Percentiles rank a stretch among this genome's conserved stretches.
phyloP scores from a whole-genome alignment of 2,888 invertebrate genomes.

The Germaria angustata region DNA sequence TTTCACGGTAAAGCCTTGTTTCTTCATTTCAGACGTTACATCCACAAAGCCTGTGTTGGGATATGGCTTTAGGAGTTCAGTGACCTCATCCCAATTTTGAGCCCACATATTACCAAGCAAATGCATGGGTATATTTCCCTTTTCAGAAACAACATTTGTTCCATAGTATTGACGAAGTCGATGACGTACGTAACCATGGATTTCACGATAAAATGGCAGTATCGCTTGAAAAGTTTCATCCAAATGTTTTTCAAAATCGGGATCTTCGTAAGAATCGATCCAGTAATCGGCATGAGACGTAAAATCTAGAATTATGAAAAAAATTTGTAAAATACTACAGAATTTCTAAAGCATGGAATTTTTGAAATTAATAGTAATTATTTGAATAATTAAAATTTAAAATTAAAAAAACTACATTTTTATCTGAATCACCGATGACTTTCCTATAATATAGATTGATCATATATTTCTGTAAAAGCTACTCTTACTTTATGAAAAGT shows the following conservation, averaged over 20 bases:
- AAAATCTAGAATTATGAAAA: conserved; percentile 81
- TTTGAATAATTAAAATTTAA: too few relatives aligned
- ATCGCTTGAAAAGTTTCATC: conserved; percentile 86
- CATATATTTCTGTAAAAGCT: too few relatives aligned
- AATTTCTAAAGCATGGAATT: too few relatives aligned
- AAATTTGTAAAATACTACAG: neutral
- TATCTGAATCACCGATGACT: too few relatives aligned
- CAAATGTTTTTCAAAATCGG: conserved; percentile 85
- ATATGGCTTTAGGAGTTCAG: conserved; percentile 85
- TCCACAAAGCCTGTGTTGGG: conserved; percentile 86
- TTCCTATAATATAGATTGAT: too few relatives aligned
- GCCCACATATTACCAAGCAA: conserved; percentile 90
- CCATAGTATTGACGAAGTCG: conserved; percentile 87
- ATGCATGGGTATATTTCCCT: conserved; percentile 89
- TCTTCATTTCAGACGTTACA: conserved; percentile 85
- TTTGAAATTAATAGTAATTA: too few relatives aligned
- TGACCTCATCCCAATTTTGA: conserved; percentile 84
- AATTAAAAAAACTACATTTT: too few relatives aligned
- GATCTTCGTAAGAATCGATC: conserved; percentile 86
- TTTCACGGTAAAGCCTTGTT: conserved; percentile 85
- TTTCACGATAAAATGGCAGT: conserved; percentile 88
- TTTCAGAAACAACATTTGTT: conserved; percentile 83
- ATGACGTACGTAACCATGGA: conserved; percentile 90
- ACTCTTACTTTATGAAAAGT: too few relatives aligned
- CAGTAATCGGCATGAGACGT: conserved; percentile 86